Evolutionary conservation across 2,113 vertebrate genomes (phyloP).

Genomic region (Cinclus cinclus): DNA sequence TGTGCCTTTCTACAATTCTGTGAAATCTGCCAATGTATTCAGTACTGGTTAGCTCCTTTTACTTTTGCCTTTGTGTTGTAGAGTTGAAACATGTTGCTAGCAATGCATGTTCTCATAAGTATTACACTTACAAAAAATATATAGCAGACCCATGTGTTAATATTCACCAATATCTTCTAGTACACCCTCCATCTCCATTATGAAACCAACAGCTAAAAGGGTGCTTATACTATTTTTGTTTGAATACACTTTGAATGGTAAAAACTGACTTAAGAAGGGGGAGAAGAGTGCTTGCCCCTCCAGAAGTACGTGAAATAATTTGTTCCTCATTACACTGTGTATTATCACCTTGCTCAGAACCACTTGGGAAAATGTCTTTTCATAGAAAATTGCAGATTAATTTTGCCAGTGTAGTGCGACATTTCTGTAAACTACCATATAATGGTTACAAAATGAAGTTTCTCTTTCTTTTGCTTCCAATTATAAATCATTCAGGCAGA

Average conservation of each 20-base stretch:
- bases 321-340: neutral
- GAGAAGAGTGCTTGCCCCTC: neutral
- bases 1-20: neutral
- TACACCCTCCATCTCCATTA: neutral
- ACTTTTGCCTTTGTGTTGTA: neutral
- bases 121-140: too few species aligned
- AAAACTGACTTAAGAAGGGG: neutral
- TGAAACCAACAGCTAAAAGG: neutral
- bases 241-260: neutral
- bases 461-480: neutral
- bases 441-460: neutral
- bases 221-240: neutral
- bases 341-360: neutral
- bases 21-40: neutral
- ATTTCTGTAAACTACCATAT: neutral
- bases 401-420: neutral
- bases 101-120: neutral
- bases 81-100: neutral
- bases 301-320: neutral
- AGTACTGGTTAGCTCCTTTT: neutral
- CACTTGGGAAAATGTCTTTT: neutral
- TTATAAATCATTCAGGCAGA: neutral
- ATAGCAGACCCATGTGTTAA: neutral
- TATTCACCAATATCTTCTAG: neutral
- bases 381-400: neutral